phyloP scores from a whole-genome alignment of 2,888 invertebrate genomes.

The Rhagium mordax region DNA sequence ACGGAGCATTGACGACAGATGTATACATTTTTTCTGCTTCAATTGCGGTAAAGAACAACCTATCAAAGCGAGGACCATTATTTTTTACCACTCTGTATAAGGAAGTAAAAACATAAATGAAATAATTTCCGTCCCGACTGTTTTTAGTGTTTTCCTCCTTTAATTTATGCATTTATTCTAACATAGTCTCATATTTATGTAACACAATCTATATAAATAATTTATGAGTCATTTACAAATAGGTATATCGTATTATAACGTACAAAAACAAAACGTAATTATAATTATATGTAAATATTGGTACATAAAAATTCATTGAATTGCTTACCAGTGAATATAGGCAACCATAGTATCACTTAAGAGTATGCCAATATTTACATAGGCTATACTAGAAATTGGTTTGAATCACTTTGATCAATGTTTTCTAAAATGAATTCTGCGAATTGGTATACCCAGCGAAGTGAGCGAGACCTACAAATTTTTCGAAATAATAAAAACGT shows the following conservation, averaged over 20 bases:
- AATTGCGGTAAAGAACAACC: no score
- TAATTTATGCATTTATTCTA: conserved; percentile 14
- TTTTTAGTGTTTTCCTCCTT: not conserved
- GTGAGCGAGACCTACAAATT: no score
- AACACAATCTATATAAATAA: conserved; percentile 14
- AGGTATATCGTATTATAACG: not conserved
- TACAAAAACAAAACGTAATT: not conserved
- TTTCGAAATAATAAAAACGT: no score
- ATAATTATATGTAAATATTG: not conserved
- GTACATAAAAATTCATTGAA: not conserved
- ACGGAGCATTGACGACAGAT: no score
- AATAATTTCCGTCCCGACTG: not conserved
- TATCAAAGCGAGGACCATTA: no score
- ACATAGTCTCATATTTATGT: conserved; percentile 8
- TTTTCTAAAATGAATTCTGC: no score
- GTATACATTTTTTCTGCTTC: no score
- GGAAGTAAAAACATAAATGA: not conserved
- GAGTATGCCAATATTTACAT: not conserved
- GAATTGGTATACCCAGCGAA: no score
- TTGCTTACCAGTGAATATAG: not conserved
- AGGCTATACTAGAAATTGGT: no score
- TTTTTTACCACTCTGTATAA: no score
- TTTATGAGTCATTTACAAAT: not conserved
- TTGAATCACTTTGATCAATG: no score
- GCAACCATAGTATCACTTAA: not conserved